Base-by-base conservation (phyloP, 2,888 invertebrate species). In the Nematopogon swammerdamellus region DNA sequence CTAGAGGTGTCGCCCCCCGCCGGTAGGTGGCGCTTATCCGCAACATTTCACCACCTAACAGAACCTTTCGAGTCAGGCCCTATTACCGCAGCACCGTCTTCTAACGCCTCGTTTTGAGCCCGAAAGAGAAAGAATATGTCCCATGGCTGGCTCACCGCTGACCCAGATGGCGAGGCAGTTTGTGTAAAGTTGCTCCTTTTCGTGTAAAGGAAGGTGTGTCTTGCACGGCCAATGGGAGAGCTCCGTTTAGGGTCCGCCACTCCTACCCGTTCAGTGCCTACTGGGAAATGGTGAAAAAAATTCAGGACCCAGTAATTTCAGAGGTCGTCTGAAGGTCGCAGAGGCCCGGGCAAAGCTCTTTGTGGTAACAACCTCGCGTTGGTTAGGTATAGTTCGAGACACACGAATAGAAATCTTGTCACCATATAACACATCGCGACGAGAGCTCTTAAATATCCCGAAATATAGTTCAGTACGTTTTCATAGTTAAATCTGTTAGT, bases 101-200 rank as follows among this genome's bases (percentile, higher is more conserved):
- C 67, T 73, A 77, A 69, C 56, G 62, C 60, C 64, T 63, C 67
- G 53, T 54, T 59, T 51, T 53, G 53, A 54, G 64, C 66, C 64
- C 62, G 79, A 77, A 74, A 76, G 76, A 70, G 77, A 79, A 65
- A 70, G 74, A 70, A 56, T 58, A 74, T 71, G 72, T 79, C 77
- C 77, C 76, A 74, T 74, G 74, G 71, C 69, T 73, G 14, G 6
- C 72, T 30, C 19, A 58, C 54, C 60, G 61, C 60, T 66, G 64
- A 14, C 36, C 36, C 36, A 14, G 11, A 36, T 14, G 36, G 8
- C 4, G n/a, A 36, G n/a, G 6, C 36, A 3, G 36, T 11, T 44
- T 14, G 19, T 17, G 6, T 17, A 10, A n/a, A 60, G 63, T 61
- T 62, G 57, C 68, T 72, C 70, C 66, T 74, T 76, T 72, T 72